Percentiles rank a stretch among this genome's conserved stretches.
phyloP scores from a whole-genome alignment of 1,140 invertebrate genomes.

The Phortica variegata region DNA sequence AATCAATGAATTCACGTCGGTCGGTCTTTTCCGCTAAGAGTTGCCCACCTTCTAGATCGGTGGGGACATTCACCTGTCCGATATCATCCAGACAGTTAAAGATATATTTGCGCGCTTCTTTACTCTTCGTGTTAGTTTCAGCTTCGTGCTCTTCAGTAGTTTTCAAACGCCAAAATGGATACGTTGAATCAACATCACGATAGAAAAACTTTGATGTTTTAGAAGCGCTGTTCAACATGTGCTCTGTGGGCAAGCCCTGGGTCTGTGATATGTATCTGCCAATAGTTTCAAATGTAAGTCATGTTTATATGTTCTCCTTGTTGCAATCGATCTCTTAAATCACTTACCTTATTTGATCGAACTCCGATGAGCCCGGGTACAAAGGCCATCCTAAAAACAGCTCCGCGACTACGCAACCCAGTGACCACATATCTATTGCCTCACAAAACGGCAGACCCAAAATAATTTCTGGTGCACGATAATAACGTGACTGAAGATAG shows the following conservation, averaged over 20 bases:
- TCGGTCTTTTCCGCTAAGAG: constrained; percentile 94
- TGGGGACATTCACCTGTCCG: constrained; percentile 95
- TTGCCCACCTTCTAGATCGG: constrained; percentile 93
- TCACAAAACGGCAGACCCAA: constrained; percentile 98
- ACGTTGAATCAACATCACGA: constrained; percentile 92
- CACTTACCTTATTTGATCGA: constrained; percentile 94
- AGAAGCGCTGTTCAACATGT: constrained; percentile 98
- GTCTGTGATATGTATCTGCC: constrained; percentile 69
- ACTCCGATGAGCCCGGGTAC: constrained; percentile 99
- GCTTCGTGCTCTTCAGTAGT: constrained; percentile 97
- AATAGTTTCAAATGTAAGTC: no score
- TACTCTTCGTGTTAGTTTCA: constrained; percentile 97
- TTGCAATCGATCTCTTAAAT: no score
- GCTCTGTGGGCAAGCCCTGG: constrained; percentile 89
- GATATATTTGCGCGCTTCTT: constrained; percentile 99
- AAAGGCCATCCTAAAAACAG: constrained; percentile 99
- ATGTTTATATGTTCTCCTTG: not conserved
- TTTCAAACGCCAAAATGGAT: constrained; percentile 97
- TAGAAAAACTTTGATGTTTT: constrained; percentile 99
- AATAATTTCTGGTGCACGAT: constrained; percentile 98
- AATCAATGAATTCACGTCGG: constrained; percentile 93
- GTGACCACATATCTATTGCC: constrained; percentile 99
- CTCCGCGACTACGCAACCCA: constrained; percentile 99
- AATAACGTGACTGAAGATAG: constrained; percentile 98
- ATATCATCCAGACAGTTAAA: constrained; percentile 99